Conservation (phyloP, 2,888 invertebrate species). For the Seira musarum region DNA sequence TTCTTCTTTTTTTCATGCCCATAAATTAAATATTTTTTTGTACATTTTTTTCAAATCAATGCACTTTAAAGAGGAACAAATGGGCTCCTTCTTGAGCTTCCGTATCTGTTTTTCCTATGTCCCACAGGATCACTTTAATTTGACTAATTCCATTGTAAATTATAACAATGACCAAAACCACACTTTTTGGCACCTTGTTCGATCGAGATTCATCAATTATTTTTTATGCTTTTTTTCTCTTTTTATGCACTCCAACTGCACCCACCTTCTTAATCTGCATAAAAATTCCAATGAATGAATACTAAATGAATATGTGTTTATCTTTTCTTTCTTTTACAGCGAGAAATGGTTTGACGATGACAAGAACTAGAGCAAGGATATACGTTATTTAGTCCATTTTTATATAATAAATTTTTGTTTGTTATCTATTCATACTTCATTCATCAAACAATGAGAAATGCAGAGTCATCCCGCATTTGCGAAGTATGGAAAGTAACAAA, state of each 20-base stretch:
- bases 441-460: constrained; percentile 41
- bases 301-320: constrained; percentile 43
- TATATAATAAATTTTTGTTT: constrained; percentile 24
- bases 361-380: constrained; percentile 64
- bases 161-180: neutral
- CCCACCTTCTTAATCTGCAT: constrained; percentile 7
- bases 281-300: constrained; percentile 30
- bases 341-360: constrained; percentile 80
- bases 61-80: constrained; percentile 2
- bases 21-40: too few species aligned
- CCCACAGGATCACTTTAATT: too few species aligned
- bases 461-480: constrained; percentile 45
- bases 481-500: neutral
- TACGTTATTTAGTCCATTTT: constrained; percentile 54
- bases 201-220: neutral
- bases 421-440: constrained; percentile 11
- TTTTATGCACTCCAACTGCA: neutral
- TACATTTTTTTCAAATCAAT: neutral
- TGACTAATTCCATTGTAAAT: too few species aligned
- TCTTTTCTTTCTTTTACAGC: constrained; percentile 74
- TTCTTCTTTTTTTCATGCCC: neutral
- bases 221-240: too few species aligned
- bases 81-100: neutral
- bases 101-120: neutral
- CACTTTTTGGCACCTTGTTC: neutral